Base-by-base conservation (phyloP, 2,888 invertebrate species). In the Cacoxenus indagator region DNA sequence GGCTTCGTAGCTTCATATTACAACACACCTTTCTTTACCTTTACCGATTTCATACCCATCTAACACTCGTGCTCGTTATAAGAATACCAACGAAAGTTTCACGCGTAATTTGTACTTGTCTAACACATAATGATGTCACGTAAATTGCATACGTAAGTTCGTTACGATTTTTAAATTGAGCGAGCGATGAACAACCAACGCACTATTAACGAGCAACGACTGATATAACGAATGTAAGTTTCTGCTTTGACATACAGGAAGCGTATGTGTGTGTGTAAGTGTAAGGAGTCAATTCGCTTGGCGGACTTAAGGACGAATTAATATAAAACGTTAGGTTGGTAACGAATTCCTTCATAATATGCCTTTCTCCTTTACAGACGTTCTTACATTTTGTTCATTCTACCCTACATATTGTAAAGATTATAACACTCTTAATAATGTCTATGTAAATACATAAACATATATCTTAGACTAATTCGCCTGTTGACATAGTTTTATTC, bases 61-160 rank as follows among this genome's bases (percentile, higher is more conserved):
- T n/a, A n/a, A n/a, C 24, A 8, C 26, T 26, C 37, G 26, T 67
- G 11, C 37, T 11, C 26, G 24, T 22, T 45, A 27, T 37, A 31
- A 51, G 17, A 51, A 51, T 14, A 46, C 22, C 31, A 67, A 51
- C 19, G 51, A 67, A 69, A 68, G 70, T 70, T 71, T 73, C 67
- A 46, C 73, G 73, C 78, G 84, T 84, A 83, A 84, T 83, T 83
- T 83, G 83, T 83, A 84, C 84, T 83, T 83, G 83, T 83, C 83
- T 83, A 76, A 82, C 79, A 81, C 79, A 79, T 78, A 84, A 83
- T 83, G 83, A 82, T 83, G 83, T 84, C 84, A 83, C 84, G 83
- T 84, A 83, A 83, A 84, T 83, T 84, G 84, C 84, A 84, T 83
- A 78, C 81, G 75, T 65, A 67, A 68, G 68, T 71, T 73, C 74